Percentiles rank a stretch among this genome's conserved stretches.
These are phyloP conservation scores for Lithosia quadra DNA, from an alignment of 2,888 invertebrate species.

Conservation along the genomic window DNA sequence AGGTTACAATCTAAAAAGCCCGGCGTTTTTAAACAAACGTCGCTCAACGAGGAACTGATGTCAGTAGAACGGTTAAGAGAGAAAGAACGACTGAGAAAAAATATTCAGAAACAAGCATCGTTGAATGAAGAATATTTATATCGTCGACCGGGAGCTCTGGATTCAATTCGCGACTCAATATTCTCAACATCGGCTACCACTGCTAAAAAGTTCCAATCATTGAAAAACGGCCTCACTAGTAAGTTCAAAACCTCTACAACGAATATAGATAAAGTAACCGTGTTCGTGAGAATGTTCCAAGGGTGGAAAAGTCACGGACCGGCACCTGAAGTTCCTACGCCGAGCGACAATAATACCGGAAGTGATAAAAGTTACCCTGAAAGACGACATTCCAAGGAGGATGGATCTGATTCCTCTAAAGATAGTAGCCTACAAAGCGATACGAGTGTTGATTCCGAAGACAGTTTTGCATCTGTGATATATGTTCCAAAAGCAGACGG, in stretches of 20 bases:
- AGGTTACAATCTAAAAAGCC: constrained; percentile 83
- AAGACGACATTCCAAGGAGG: constrained; percentile 93
- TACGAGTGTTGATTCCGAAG: constrained; percentile 97
- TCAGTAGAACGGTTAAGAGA: constrained; percentile 94
- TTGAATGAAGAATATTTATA: constrained; percentile 95
- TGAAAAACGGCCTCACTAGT: constrained; percentile 93
- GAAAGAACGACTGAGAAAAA: constrained; percentile 92
- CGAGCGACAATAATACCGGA: constrained; percentile 78
- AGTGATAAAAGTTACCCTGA: constrained; percentile 85
- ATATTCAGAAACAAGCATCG: constrained; percentile 96
- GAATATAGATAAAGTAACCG: constrained; percentile 94
- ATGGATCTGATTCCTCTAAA: constrained; percentile 95
- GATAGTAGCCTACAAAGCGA: constrained; percentile 97
- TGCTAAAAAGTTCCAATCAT: constrained; percentile 91
- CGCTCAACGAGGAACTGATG: constrained; percentile 96
- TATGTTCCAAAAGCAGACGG: constrained; percentile 94
- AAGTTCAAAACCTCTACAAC: constrained; percentile 94
- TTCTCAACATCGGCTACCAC: constrained; percentile 90
- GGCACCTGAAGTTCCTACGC: constrained; percentile 79
- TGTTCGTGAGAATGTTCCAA: constrained; percentile 94
- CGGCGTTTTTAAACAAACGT: constrained; percentile 93
- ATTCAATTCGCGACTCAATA: constrained; percentile 91
- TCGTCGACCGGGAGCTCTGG: constrained; percentile 88
- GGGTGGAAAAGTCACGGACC: constrained; percentile 90
- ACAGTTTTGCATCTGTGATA: constrained; percentile 97